Evolutionary conservation across 2,797 vertebrate genomes (phyloP), one percentile per base, ranked within the genome.

Genomic region (Hipposideros larvatus): DNA sequence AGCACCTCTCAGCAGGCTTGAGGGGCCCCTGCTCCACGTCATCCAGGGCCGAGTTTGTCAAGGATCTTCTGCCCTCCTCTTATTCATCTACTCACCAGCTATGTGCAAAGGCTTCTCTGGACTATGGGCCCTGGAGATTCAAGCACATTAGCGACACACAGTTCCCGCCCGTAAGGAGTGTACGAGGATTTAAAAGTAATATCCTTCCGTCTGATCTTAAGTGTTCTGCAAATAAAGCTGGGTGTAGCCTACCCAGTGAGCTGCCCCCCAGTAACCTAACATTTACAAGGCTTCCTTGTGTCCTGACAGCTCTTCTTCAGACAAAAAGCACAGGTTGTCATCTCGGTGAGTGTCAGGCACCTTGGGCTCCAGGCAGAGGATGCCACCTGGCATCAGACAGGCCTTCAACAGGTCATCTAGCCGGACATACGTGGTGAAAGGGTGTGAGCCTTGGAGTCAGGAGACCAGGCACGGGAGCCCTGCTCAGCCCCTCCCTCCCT

Each of bases 341-440:
- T 74, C 51, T 73, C 53, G 24, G 4, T 57, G 63, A 37, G n/a
- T 10, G 37, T n/a, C 37, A 0, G 43, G 22, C 26, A 4, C 21
- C 43, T 37, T 22, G 7, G 24, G 61, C 28, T 70, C 84, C 34
- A 31, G 70, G 41, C 19, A 51, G 10, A 15, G 19, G 24, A 57
- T 63, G 48, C 63, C 34, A 41, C 18, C 46, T 75, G 86, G 46
- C 78, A 43, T 31, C 21, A 4, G 24, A 66, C 28, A 31, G 28
- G 46, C 63, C 57, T 59, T 31, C 4, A 0, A 0, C 0, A 0
- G n/a, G 34, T 70, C 78, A 31, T 14, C 31, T 74, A 19, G 34
- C 43, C 1, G n/a, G 71, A 37, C 48, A 24, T 16, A 2, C 1
- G 0, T 34, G 14, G 31, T 48, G 43, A 55, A 24, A 16, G 11